Evolutionary conservation across 2,797 vertebrate genomes (phyloP).

Genomic region (Catostomus latipinnis): DNA sequence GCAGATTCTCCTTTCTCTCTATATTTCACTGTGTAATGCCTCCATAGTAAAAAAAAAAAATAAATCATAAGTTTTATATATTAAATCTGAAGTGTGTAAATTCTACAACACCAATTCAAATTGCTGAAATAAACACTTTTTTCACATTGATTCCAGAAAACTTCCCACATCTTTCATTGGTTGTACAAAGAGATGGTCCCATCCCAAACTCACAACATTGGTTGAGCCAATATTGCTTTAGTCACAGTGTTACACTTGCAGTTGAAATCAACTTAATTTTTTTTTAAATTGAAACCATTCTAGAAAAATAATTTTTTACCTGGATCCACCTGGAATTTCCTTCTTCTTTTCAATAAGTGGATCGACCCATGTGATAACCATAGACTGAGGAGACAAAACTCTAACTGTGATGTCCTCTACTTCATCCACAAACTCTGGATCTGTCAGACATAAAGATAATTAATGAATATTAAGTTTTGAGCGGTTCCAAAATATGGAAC

Average conservation of each 20-base stretch:
- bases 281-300: too few relatives aligned
- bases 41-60: slow-evolving; percentile 55
- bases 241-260: too few relatives aligned
- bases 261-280: too few relatives aligned
- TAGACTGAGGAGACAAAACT: slow-evolving; percentile 94
- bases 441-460: slow-evolving; percentile 71
- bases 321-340: slow-evolving; percentile 67
- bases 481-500: neutral
- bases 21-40: slow-evolving; percentile 89
- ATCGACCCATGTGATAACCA: slow-evolving; percentile 93
- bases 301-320: slow-evolving; percentile 63
- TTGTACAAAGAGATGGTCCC: too few relatives aligned
- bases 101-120: too few relatives aligned
- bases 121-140: too few relatives aligned
- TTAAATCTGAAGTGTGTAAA: neutral
- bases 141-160: too few relatives aligned
- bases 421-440: slow-evolving; percentile 84
- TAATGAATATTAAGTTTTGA: neutral
- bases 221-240: too few relatives aligned
- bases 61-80: neutral
- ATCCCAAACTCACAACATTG: too few relatives aligned
- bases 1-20: slow-evolving; percentile 96
- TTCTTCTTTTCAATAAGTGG: slow-evolving; percentile 86
- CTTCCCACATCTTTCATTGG: too few relatives aligned
- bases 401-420: slow-evolving; percentile 89